phyloP scores from a whole-genome alignment of 2,113 vertebrate genomes.

The Parotia lawesii region DNA sequence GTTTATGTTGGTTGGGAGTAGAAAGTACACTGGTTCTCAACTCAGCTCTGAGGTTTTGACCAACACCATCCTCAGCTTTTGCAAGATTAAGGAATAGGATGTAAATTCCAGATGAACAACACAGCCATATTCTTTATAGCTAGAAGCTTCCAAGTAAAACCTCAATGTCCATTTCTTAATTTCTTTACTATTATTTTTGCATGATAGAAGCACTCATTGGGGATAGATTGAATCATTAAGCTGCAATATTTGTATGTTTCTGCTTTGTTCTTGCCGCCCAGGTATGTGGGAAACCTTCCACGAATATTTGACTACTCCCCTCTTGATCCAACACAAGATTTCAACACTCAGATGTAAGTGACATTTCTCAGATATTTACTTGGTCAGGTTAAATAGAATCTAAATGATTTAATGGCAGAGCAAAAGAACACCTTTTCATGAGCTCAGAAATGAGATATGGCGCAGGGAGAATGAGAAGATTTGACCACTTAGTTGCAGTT shows the following conservation, averaged over 20 bases:
- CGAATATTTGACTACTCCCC: constrained; percentile 98
- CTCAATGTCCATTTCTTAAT: background rate
- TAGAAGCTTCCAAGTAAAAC: background rate
- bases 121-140: background rate
- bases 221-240: background rate
- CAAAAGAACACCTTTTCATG: background rate
- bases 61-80: background rate
- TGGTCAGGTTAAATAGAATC: background rate
- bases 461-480: background rate
- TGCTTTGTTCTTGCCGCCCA: constrained; percentile 63
- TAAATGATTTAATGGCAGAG: background rate
- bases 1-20: background rate
- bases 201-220: background rate
- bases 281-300: constrained; percentile 95
- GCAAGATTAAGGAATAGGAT: background rate
- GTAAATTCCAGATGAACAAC: background rate
- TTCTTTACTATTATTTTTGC: background rate
- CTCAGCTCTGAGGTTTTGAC: background rate
- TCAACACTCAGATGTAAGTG: constrained; percentile 97
- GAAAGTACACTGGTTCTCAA: background rate
- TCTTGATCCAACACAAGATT: constrained; percentile 95
- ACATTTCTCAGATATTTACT: background rate
- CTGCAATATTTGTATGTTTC: background rate
- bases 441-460: background rate
- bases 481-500: background rate